Base-by-base conservation (phyloP, 2,797 vertebrate genomes). In the Petrocephalus schoutedeni region DNA sequence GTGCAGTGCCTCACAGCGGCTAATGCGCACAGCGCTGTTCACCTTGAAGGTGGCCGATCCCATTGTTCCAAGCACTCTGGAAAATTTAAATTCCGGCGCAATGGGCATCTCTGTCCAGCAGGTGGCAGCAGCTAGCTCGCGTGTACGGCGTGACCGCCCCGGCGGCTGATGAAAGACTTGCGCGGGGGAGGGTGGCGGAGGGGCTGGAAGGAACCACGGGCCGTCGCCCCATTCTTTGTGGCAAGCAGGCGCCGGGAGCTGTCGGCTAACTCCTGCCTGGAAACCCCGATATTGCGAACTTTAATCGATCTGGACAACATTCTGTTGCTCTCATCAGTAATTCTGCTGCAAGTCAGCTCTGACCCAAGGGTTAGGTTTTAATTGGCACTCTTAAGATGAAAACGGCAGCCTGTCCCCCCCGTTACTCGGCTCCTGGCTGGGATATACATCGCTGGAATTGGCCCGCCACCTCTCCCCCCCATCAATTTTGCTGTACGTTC, bases 51-150 rank as follows among this genome's bases (percentile, higher is more conserved):
- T 83, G 67, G 23, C 67, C 74, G 10, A 83, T 82, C 74, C 56
- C 41, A 32, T 88, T 59, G 28, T 58, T 49, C 54, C 77, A 83
- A 82, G 53, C 8, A 36, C 32, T 36, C 16, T 4, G 4, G n/a
- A 23, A 85, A 54, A 54, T 56, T 21, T 8, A 14, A 19, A 86
- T 14, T 36, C 21, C 16, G 41, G 19, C 92, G 92, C 89, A 90
- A 88, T 92, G 88, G 89, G 87, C 59, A 71, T 28, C 87, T 90
- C 5, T 59, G 10, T 88, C 93, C 95, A 93, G 92, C 91, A 95
- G 95, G 93, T 95, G 95, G 94, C 93, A 95, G 94, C 93, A 94
- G 92, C 92, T 93, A 87, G 93, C 93, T 94, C 91, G 89, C 89
- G 88, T 89, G 91, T 61, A 90, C 45, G 3, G 61, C 4, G 56